phyloP scores from a whole-genome alignment of 2,113 vertebrate species.

The Excalfactoria chinensis region DNA sequence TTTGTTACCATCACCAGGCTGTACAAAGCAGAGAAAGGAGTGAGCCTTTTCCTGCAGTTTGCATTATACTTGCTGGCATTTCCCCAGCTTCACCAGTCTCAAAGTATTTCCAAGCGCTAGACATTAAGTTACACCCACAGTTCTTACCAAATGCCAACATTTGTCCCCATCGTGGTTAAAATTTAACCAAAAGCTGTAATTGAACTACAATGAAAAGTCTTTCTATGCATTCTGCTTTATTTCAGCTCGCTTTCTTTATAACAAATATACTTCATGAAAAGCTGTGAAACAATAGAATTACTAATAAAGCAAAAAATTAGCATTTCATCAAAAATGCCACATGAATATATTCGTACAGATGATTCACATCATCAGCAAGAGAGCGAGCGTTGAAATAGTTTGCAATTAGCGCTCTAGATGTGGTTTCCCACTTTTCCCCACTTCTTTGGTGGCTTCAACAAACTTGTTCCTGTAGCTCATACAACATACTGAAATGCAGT shows the following conservation, averaged over 20 bases:
- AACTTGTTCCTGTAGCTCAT: constrained; percentile 22
- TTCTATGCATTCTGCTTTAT: constrained; percentile 70
- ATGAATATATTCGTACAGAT: constrained; percentile 55
- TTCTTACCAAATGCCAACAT: constrained; percentile 58
- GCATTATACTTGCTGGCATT: constrained; percentile 35
- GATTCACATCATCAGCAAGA: constrained; percentile 65
- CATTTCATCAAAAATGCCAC: constrained; percentile 70
- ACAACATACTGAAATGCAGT: constrained; percentile 1
- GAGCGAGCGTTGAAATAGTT: constrained; percentile 53
- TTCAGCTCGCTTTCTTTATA: constrained; percentile 63
- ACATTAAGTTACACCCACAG: constrained; percentile 65
- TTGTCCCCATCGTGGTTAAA: constrained; percentile 68
- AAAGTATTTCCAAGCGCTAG: constrained; percentile 57
- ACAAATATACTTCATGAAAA: constrained; percentile 59
- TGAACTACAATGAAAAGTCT: constrained; percentile 63
- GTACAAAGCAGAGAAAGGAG: constrained; percentile 46
- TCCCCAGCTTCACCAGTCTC: constrained; percentile 47
- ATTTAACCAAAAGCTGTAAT: constrained; percentile 67
- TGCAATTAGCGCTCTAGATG: constrained; percentile 58
- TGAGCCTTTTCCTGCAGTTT: constrained; percentile 55
- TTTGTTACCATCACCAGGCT: constrained; percentile 48
- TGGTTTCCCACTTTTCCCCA: constrained; percentile 51
- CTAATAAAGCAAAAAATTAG: constrained; percentile 66
- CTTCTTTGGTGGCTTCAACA: constrained; percentile 55
- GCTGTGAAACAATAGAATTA: constrained; percentile 57